A percentile compares a stretch with the other conserved stretches of the same genome.
Evolutionary conservation across 2,888 invertebrate species (phyloP).

Genomic region (Tetrapedia diversipes): DNA sequence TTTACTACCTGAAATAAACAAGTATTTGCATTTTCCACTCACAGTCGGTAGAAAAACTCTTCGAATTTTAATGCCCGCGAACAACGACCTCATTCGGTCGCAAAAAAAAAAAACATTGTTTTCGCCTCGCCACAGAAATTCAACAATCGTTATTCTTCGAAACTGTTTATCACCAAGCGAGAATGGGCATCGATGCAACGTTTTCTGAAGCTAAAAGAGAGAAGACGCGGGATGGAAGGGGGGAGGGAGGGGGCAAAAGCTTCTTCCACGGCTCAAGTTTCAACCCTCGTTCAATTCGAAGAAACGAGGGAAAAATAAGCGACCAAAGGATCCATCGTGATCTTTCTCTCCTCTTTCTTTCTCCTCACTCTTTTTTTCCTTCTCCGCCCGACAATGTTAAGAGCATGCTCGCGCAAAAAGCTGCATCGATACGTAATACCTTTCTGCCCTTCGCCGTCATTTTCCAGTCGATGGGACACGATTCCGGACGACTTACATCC

Average conservation of each 20-base stretch:
- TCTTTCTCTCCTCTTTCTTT: not conserved
- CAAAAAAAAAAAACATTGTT: too few relatives aligned
- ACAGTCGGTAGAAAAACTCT: too few relatives aligned
- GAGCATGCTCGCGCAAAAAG: not conserved
- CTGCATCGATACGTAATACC: not conserved
- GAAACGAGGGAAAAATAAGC: constrained; percentile 5
- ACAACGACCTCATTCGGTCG: too few relatives aligned
- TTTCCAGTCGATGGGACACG: constrained; percentile 23
- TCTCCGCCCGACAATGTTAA: constrained; percentile 8
- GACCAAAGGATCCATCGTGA: not conserved
- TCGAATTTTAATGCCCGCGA: too few relatives aligned
- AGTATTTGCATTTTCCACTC: too few relatives aligned
- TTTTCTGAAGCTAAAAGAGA: constrained; percentile 22
- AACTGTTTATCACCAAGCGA: not conserved
- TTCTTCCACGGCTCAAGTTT: constrained; percentile 11
- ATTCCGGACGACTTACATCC: constrained; percentile 24
- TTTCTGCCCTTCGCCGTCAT: constrained; percentile 7
- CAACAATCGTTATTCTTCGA: too few relatives aligned
- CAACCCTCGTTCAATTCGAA: constrained; percentile 16
- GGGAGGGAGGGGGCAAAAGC: not conserved
- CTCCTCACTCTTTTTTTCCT: too few relatives aligned
- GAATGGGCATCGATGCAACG: not conserved
- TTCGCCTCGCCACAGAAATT: too few relatives aligned
- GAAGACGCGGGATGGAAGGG: not conserved
- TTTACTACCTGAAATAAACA: too few relatives aligned